Percentiles rank a stretch among this genome's conserved stretches.
Conservation (phyloP, 2,113 vertebrate genomes). For the Erinaceus europaeus region DNA sequence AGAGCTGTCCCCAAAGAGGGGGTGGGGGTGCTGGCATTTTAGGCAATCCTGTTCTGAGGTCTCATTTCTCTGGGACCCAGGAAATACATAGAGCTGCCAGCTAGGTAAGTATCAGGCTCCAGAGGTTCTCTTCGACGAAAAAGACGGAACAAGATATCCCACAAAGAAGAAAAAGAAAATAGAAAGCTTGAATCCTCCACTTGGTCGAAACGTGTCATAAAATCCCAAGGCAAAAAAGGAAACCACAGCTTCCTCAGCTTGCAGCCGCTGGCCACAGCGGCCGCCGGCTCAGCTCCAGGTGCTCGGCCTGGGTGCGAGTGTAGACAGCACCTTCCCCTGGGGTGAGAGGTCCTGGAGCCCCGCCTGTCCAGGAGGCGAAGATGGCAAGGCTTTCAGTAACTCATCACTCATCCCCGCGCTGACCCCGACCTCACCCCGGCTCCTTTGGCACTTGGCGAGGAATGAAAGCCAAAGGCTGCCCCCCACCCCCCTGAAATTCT, state of each 20-base stretch:
- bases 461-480: background rate
- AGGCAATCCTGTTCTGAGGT: background rate
- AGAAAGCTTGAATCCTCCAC: constrained; percentile 46
- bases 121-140: constrained; percentile 10
- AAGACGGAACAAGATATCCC: constrained; percentile 17
- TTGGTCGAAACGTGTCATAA: constrained; percentile 51
- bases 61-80: background rate
- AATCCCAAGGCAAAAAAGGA: constrained; percentile 53
- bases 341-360: background rate
- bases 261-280: background rate
- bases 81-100: background rate
- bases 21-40: background rate
- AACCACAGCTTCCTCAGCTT: background rate
- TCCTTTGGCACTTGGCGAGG: background rate
- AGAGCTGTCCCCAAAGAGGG: background rate
- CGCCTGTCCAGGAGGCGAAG: constrained; percentile 42
- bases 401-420: constrained; percentile 55
- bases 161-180: constrained; percentile 65
- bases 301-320: background rate
- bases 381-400: constrained; percentile 47
- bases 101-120: background rate
- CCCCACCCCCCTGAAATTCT: constrained; percentile 39
- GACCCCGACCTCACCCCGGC: constrained; percentile 55
- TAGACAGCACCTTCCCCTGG: constrained; percentile 19
- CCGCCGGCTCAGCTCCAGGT: background rate